Evolutionary conservation across 2,797 vertebrate species (phyloP).

Genomic region (Darevskia nairensis): DNA sequence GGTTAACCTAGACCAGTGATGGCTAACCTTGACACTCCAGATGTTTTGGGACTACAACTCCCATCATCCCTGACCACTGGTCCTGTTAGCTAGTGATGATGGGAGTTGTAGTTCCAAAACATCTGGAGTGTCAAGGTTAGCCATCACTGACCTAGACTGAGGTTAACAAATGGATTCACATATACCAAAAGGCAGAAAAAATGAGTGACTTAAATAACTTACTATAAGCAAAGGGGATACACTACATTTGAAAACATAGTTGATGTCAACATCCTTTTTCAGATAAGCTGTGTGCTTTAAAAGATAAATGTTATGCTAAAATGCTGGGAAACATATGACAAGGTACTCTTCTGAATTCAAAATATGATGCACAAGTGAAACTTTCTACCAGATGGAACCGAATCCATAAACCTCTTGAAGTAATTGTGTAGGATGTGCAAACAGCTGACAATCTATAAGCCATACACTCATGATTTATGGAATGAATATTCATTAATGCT

Average conservation of each 20-base stretch:
- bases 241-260: constrained; percentile 58
- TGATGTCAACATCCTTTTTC: constrained; percentile 68
- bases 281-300: constrained; percentile 75
- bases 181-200: constrained; percentile 69
- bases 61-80: too few relatives aligned
- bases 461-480: fast-evolving
- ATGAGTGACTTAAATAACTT: constrained; percentile 64
- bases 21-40: too few relatives aligned
- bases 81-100: too few relatives aligned
- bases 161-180: constrained; percentile 65
- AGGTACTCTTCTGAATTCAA: constrained; percentile 52
- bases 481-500: not conserved
- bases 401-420: constrained; percentile 46
- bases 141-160: constrained; percentile 55
- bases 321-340: constrained; percentile 69
- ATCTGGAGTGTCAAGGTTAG: too few relatives aligned
- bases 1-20: constrained; percentile 36
- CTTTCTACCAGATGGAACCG: constrained; percentile 44
- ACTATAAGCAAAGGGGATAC: constrained; percentile 50
- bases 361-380: constrained; percentile 46
- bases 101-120: too few relatives aligned
- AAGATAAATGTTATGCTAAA: constrained; percentile 75
- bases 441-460: not conserved
- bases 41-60: too few relatives aligned
- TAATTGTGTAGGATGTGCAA: constrained; percentile 5